Base-by-base conservation (phyloP, 2,797 vertebrate species). In the Ciconia nigra region DNA sequence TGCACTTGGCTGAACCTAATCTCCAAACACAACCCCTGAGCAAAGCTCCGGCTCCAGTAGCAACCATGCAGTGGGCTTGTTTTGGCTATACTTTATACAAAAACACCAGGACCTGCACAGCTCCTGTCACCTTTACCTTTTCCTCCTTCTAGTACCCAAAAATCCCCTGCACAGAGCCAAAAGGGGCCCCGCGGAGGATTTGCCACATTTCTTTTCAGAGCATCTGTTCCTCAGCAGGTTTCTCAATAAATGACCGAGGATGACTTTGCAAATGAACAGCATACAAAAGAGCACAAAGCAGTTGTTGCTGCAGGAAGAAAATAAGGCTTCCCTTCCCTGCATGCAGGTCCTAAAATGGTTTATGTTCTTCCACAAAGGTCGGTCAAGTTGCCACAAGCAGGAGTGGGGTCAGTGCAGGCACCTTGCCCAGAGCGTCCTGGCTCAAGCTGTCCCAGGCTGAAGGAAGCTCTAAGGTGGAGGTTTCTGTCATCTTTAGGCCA, bases 131-230 rank as follows among this genome's bases (percentile, higher is more conserved):
- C 57, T 51, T 79, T 33, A 61, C 39, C 42, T 61, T 20, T 83
- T 41, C 11, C 6, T 69, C 28, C 33, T 62, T 47, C 63, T 57
- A 20, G 16, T 29, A 71, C 72, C 70, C 65, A 86, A 54, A 77
- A 81, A 10, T n/a, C 33, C 52, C 35, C 55, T 76, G 11, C n/a
- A 58, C 63, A 47, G 11, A 22, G 49, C 25, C 31, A 28, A 83
- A 57, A 55, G 31, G 35, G 20, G 13, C 31, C 78, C 52, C 0
- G 0, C 0, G 0, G 63, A 65, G 35, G 79, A 57, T 67, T 76
- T 57, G 19, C 67, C 37, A 17, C 1, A 0, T 87, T 94, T 65
- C 41, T 52, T 28, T 11, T 20, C 0, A 0, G 42, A 83, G 74
- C 52, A 72, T 91, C 86, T 95, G 82, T n/a, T 91, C 61, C 76